A percentile compares a stretch with the other conserved stretches of the same genome.
These are phyloP conservation scores for Acanthoscelides obtectus DNA, from an alignment of 2,888 invertebrate genomes.

Conservation along the genomic window DNA sequence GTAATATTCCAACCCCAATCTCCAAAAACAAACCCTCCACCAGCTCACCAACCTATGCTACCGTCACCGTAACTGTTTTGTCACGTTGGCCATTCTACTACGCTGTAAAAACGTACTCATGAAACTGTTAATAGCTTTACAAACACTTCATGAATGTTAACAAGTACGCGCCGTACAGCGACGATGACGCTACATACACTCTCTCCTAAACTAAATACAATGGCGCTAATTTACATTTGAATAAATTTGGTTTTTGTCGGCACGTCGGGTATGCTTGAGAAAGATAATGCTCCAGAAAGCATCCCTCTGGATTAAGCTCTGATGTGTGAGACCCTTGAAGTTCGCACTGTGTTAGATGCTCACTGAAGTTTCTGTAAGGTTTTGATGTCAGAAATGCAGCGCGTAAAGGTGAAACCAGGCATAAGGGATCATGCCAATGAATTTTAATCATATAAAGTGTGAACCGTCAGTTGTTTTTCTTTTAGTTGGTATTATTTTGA, in stretches of 20 bases:
- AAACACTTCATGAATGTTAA: slow-evolving; percentile 45
- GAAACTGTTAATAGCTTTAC: slow-evolving; percentile 43
- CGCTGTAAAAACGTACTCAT: slow-evolving; percentile 41
- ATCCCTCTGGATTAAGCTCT: background rate
- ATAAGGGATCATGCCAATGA: no score
- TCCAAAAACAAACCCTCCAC: background rate
- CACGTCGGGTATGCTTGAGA: background rate
- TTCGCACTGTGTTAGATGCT: background rate
- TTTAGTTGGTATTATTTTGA: no score
- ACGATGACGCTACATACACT: slow-evolving; percentile 31
- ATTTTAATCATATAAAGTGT: no score
- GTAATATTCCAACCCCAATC: background rate
- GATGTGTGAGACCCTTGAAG: background rate
- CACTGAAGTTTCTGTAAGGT: no score
- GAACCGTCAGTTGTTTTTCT: no score
- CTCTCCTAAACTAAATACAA: slow-evolving; percentile 20
- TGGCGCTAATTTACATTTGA: slow-evolving; percentile 19
- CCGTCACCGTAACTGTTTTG: slow-evolving; percentile 25
- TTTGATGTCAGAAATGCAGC: no score
- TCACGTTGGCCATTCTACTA: slow-evolving; percentile 29
- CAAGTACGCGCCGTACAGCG: slow-evolving; percentile 36
- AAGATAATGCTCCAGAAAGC: background rate
- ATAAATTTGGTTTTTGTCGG: slow-evolving; percentile 10
- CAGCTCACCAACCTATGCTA: background rate
- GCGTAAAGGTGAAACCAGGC: no score